A percentile compares a stretch with the other conserved stretches of the same genome.
Evolutionary conservation across 1,140 invertebrate species (phyloP).

Genomic region (Cydia fagiglandana): DNA sequence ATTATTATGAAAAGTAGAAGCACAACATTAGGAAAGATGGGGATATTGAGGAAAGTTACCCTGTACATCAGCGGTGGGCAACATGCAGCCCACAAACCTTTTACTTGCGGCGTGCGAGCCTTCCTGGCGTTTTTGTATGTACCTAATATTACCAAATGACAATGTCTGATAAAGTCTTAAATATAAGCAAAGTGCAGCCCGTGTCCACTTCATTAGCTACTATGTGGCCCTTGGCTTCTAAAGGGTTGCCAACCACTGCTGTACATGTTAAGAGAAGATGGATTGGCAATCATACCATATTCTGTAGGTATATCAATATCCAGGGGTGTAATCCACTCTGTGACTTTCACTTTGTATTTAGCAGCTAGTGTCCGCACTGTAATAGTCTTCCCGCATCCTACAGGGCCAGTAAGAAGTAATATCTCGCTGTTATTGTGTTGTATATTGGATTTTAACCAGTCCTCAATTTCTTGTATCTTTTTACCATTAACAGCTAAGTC

Average conservation of each 20-base stretch:
- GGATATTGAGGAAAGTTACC: background rate
- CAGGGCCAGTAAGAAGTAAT: conserved; percentile 84
- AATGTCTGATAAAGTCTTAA: no score
- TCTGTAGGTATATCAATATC: conserved; percentile 78
- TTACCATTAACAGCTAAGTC: conserved; percentile 82
- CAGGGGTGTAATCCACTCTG: conserved; percentile 87
- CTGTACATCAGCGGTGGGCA: no score
- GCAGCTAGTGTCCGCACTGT: conserved; percentile 81
- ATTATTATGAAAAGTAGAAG: no score
- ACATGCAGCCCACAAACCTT: no score
- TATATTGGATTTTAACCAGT: conserved; percentile 77
- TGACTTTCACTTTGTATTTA: conserved; percentile 80
- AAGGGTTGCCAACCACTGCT: no score
- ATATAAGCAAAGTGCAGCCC: no score
- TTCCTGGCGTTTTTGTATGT: no score
- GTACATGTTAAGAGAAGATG: background rate
- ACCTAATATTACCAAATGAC: no score
- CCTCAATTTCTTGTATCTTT: conserved; percentile 82
- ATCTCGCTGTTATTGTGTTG: conserved; percentile 74
- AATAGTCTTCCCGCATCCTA: conserved; percentile 86
- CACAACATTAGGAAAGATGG: no score
- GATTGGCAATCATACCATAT: conserved; percentile 53
- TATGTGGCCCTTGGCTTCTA: no score
- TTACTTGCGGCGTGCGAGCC: no score
- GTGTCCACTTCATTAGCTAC: no score